Percentiles rank a stretch among this genome's conserved stretches.
phyloP scores from a whole-genome alignment of 2,113 vertebrate genomes.

The Bothrops jararaca region DNA sequence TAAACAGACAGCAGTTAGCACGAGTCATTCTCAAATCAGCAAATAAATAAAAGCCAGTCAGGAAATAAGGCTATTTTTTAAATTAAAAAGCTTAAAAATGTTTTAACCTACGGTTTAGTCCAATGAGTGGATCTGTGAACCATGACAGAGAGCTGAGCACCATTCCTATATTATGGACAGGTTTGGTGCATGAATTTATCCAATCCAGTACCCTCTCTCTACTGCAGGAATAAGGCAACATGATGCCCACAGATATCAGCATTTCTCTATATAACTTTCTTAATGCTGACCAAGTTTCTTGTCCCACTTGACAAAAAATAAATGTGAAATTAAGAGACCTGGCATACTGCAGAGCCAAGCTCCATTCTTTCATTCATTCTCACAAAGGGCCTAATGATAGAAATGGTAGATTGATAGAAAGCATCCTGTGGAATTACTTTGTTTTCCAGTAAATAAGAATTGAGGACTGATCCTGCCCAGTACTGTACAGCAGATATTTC shows the following conservation, averaged over 20 bases:
- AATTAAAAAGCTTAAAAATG: slow-evolving; percentile 8
- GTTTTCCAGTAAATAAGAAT: background rate
- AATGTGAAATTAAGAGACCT: background rate
- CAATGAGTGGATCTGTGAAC: slow-evolving; percentile 19
- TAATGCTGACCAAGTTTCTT: background rate
- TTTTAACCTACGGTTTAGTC: background rate
- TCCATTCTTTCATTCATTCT: background rate
- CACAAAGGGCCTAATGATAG: background rate
- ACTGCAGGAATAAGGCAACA: background rate
- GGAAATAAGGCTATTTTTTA: slow-evolving; percentile 63
- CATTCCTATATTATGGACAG: slow-evolving; percentile 9
- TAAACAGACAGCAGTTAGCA: slow-evolving; percentile 50
- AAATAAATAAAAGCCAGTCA: slow-evolving; percentile 66
- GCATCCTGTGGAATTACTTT: background rate
- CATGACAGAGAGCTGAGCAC: slow-evolving; percentile 49
- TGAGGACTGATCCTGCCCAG: background rate
- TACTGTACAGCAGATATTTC: background rate
- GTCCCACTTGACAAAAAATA: background rate
- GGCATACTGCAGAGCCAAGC: background rate
- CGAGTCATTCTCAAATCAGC: slow-evolving; percentile 53
- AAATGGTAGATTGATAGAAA: background rate
- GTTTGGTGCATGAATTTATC: slow-evolving; percentile 19
- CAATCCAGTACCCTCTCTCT: background rate
- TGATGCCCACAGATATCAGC: background rate
- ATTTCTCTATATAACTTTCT: background rate